phyloP scores from a whole-genome alignment of 2,888 invertebrate genomes.

The Melinaea marsaeus region DNA sequence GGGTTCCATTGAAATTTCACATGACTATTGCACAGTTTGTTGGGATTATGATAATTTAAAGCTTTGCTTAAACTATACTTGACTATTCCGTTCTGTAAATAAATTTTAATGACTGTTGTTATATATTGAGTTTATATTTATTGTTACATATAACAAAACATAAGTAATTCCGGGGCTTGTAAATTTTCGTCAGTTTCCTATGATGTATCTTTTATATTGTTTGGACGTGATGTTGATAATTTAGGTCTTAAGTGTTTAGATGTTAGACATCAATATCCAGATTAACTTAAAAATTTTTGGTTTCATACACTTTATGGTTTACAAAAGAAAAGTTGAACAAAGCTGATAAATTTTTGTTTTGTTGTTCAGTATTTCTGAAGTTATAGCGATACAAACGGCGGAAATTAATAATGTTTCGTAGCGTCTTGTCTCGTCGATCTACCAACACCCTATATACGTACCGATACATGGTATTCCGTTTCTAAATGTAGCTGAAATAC shows the following conservation, averaged over 20 bases:
- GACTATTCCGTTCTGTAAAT: constrained; percentile 7
- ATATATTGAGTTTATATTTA: no score
- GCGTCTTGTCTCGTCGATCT: constrained; percentile 18
- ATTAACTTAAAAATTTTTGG: no score
- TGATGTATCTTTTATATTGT: no score
- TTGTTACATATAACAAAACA: no score
- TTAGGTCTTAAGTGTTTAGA: no score
- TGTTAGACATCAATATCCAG: no score
- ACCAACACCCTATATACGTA: background rate
- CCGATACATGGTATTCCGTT: background rate
- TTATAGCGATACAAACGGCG: constrained; percentile 39
- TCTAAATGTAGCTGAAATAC: background rate
- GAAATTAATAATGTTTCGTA: constrained; percentile 54
- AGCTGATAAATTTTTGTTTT: background rate
- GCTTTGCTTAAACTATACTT: constrained; percentile 9
- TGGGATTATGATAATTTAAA: constrained; percentile 25
- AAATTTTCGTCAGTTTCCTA: no score
- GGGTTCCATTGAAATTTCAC: constrained; percentile 22
- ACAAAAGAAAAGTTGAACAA: background rate
- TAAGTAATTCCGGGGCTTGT: no score
- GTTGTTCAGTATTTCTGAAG: background rate
- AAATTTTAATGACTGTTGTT: background rate
- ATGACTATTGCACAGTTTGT: constrained; percentile 22
- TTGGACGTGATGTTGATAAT: no score
- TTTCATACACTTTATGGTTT: background rate